A percentile compares a stretch with the other conserved stretches of the same genome.
Evolutionary conservation across 1,140 invertebrate species (phyloP).

Genomic region (Sesamia nonagrioides): DNA sequence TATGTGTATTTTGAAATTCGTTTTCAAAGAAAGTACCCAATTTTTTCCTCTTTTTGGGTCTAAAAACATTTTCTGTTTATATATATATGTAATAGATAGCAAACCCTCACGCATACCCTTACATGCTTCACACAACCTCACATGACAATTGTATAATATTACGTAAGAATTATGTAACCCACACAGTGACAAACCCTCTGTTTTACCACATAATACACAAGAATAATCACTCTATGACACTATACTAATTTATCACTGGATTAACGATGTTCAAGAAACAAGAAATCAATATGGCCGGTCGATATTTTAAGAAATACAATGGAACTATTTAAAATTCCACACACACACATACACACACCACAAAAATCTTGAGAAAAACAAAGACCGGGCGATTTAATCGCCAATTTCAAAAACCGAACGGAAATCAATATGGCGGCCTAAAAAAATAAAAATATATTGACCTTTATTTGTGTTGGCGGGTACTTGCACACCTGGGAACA

Average conservation of each 20-base stretch:
- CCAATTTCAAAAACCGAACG: conserved; percentile 31
- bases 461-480: conserved; percentile 72
- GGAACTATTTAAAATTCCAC: conserved; percentile 7
- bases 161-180: conserved; percentile 49
- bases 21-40: no score
- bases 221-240: conserved; percentile 16
- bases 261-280: background rate
- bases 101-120: background rate
- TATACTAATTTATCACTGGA: conserved; percentile 9
- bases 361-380: conserved; percentile 43
- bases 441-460: conserved; percentile 69
- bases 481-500: conserved; percentile 82
- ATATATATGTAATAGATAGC: no score
- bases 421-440: conserved; percentile 49
- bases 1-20: no score
- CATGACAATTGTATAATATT: background rate
- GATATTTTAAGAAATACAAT: background rate
- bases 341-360: conserved; percentile 32
- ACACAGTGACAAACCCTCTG: conserved; percentile 16
- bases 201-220: conserved; percentile 1
- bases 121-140: conserved; percentile 3
- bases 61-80: no score
- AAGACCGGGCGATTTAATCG: conserved; percentile 50
- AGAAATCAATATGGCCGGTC: conserved; percentile 8
- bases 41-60: no score